Evolutionary conservation across 2,113 vertebrate species (phyloP), one percentile per base, ranked within the genome.

Genomic region (Vireo altiloquus): DNA sequence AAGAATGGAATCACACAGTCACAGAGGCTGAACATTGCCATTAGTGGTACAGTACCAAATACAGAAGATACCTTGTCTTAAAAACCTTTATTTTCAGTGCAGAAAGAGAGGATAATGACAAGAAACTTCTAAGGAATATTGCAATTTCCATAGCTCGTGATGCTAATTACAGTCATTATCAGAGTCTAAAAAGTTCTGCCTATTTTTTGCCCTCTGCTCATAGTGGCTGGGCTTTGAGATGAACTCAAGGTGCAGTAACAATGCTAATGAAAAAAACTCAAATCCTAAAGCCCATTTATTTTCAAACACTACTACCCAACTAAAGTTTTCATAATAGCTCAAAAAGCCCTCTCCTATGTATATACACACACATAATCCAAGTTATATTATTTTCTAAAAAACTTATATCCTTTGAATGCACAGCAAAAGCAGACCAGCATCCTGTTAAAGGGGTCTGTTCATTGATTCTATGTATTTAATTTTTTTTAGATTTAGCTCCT

Each of bases 111-210:
- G 85, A 82, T 61, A 56, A 52, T 82, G 90, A 95, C 92, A 87
- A 83, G 86, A 96, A 96, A 80, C 79, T 95, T 95, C 81, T 59
- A 82, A 92, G 90, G 95, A 96, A 77, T 94, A 87, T 25, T 33
- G n/a, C 71, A 59, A 83, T 94, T 97, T 95, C 87, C 83, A 88
- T 64, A 92, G 94, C 85, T 97, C 96, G 88, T 94, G 82, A 97
- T 97, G 95, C 91, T 97, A 97, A 97, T 96, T 97, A 90, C 92
- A 93, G 93, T 78, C 93, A 96, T 98, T 96, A 96, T 77, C 82
- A 52, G 76, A 79, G 47, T 33, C 70, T 91, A 57, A 89, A 63
- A 93, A 80, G 56, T 96, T 94, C 85, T 75, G 57, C 8, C 2
- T 53, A 1, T 50, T 47, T 95, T 92, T 70, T 94, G 65, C 86